phyloP scores from a whole-genome alignment of 53 echinoderm and acorn worm genomes.

The Pentamera pediparva region DNA sequence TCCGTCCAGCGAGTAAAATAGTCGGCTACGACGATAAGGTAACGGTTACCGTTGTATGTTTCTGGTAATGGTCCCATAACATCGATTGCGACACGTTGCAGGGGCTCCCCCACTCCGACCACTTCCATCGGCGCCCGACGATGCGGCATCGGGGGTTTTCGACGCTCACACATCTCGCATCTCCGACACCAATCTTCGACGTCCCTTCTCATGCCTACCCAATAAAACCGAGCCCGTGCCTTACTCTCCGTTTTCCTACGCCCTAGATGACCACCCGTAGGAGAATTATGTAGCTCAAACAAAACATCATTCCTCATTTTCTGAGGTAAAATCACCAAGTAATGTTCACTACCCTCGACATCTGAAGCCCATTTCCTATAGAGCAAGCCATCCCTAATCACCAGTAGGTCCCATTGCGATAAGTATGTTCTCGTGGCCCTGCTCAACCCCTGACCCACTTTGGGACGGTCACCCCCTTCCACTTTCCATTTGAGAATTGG shows the following conservation, averaged over 20 bases:
- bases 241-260: background rate
- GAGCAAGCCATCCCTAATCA: slow-evolving; percentile 3
- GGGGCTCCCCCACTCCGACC: slow-evolving; percentile 18
- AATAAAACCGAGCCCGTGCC: background rate
- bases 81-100: no score
- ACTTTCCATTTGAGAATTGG: background rate
- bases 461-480: background rate
- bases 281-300: slow-evolving; percentile 16
- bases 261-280: slow-evolving; percentile 9
- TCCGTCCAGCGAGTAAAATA: slow-evolving; percentile 38
- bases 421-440: slow-evolving; percentile 27
- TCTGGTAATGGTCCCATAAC: slow-evolving; percentile 38
- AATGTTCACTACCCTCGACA: background rate
- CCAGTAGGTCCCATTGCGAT: slow-evolving; percentile 14
- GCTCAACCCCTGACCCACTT: no score
- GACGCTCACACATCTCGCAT: slow-evolving; percentile 12
- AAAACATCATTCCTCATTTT: background rate
- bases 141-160: background rate
- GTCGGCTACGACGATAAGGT: slow-evolving; percentile 24
- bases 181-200: slow-evolving; percentile 13
- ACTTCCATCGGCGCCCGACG: slow-evolving; percentile 6
- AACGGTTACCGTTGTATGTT: slow-evolving; percentile 30
- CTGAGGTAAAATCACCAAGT: background rate
- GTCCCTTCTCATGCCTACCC: background rate
- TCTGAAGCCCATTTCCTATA: slow-evolving; percentile 26